Evolutionary conservation across 1,140 invertebrate species (phyloP).

Genomic region (Bicyclus anynana): DNA sequence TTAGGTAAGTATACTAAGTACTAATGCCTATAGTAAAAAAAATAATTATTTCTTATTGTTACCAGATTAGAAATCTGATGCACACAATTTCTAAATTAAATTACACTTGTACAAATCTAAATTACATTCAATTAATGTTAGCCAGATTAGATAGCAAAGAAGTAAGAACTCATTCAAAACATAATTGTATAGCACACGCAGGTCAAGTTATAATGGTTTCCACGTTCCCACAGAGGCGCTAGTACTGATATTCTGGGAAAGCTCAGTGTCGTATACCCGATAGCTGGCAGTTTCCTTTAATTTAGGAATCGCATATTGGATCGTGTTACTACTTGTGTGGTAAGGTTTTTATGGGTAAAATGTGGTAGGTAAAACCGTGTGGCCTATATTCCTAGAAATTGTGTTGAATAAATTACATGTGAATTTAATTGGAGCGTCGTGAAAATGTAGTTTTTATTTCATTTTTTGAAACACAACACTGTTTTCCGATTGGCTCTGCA

Average conservation of each 20-base stretch:
- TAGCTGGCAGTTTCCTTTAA: slow-evolving; percentile 42
- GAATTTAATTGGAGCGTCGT: neutral
- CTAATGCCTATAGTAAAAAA: too few relatives aligned
- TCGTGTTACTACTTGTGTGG: slow-evolving; percentile 38
- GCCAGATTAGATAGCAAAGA: too few relatives aligned
- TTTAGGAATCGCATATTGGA: slow-evolving; percentile 38
- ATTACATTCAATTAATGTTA: too few relatives aligned
- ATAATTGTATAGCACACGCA: too few relatives aligned
- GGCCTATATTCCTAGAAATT: slow-evolving; percentile 24
- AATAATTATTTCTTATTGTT: too few relatives aligned
- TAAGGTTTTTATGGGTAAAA: slow-evolving; percentile 24
- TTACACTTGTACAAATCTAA: too few relatives aligned
- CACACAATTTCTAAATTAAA: too few relatives aligned
- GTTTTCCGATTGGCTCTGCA: neutral
- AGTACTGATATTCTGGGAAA: slow-evolving; percentile 39
- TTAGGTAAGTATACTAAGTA: too few relatives aligned
- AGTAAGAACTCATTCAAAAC: too few relatives aligned
- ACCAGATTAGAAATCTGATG: too few relatives aligned
- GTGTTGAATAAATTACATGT: neutral
- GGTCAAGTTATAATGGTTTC: slow-evolving; percentile 4
- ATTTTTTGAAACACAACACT: neutral
- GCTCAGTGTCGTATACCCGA: slow-evolving; percentile 29
- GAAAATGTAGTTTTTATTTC: neutral
- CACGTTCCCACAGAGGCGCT: slow-evolving; percentile 49
- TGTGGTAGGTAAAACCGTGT: slow-evolving; percentile 25